Conservation (phyloP, 2,797 vertebrate species). For the Enteromius treurensis region DNA sequence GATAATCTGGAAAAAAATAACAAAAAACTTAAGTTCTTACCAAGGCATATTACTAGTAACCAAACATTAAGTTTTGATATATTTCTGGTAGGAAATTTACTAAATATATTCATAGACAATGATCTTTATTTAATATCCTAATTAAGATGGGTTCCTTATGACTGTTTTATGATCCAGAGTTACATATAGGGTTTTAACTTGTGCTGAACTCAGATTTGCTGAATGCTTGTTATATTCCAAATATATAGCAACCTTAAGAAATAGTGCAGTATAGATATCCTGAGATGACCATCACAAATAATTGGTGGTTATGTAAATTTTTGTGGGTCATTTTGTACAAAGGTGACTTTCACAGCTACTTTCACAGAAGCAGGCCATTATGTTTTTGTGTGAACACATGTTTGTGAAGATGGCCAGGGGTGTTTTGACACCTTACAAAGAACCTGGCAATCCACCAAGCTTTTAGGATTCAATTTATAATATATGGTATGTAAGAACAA, state of each 20-base stretch:
- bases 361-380: slow-evolving; percentile 6
- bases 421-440: slow-evolving; percentile 18
- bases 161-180: no score
- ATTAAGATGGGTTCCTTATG: no score
- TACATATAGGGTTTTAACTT: background rate
- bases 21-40: no score
- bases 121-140: no score
- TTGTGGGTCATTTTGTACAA: slow-evolving; percentile 24
- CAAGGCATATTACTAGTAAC: no score
- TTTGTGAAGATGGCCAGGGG: slow-evolving; percentile 1
- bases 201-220: background rate
- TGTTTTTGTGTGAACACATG: slow-evolving; percentile 19
- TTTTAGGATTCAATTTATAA: background rate
- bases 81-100: no score
- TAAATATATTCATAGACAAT: no score
- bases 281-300: background rate
- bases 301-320: background rate
- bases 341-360: slow-evolving; percentile 35
- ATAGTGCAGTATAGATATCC: background rate
- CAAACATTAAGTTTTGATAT: no score
- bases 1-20: no score
- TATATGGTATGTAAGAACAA: background rate
- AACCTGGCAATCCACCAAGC: background rate
- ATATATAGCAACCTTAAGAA: background rate
- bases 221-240: background rate